Percentiles rank a stretch among this genome's conserved stretches.
Conservation (phyloP, 64 coral and sea anemone genomes). For the Porites lutea region DNA sequence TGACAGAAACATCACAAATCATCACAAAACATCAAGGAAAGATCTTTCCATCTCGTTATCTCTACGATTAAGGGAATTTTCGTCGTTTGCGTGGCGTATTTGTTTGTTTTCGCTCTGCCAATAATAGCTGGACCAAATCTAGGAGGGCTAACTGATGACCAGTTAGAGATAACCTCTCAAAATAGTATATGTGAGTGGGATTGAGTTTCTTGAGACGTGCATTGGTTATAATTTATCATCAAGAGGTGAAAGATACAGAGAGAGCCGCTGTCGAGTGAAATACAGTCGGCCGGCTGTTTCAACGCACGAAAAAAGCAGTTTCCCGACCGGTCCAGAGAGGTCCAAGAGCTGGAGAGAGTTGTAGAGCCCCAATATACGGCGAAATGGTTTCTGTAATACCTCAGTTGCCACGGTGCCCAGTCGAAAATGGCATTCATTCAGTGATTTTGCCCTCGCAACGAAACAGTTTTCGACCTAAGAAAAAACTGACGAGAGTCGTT, state of each 20-base stretch:
- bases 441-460: slow-evolving; percentile 1
- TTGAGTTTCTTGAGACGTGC: slow-evolving; percentile 12
- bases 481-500: slow-evolving; percentile 31
- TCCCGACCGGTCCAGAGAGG: background rate
- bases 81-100: background rate
- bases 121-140: background rate
- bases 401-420: background rate
- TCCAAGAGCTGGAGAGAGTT: background rate
- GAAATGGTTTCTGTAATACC: slow-evolving; percentile 43
- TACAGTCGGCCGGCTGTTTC: background rate
- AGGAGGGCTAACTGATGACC: background rate
- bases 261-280: background rate
- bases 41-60: background rate
- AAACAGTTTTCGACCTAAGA: slow-evolving; percentile 42
- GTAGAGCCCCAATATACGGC: background rate
- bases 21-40: slow-evolving; percentile 39
- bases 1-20: slow-evolving; percentile 36
- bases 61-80: background rate
- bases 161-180: background rate
- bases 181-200: slow-evolving; percentile 23
- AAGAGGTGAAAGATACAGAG: background rate
- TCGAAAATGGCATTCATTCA: slow-evolving; percentile 17
- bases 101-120: background rate
- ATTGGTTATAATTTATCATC: background rate
- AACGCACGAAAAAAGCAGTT: background rate